Evolutionary conservation across 92 coral and sea anemone genomes (phyloP).

Genomic region (Chrysogorgia sp.): DNA sequence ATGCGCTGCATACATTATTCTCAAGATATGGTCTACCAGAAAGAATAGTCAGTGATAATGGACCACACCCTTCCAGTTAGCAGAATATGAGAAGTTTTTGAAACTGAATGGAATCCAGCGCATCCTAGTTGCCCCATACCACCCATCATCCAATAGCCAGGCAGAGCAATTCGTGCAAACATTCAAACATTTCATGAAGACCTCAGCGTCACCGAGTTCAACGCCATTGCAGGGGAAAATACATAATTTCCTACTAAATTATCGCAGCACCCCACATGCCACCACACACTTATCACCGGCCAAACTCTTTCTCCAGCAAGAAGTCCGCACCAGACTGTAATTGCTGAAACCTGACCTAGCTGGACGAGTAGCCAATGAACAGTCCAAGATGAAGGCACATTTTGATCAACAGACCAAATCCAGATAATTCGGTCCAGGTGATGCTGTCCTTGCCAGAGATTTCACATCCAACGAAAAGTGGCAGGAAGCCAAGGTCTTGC

Average conservation of each 20-base stretch:
- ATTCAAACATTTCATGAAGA: conserved; percentile 8
- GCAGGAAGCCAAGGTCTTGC: conserved; percentile 1
- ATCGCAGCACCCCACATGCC: conserved; percentile 36
- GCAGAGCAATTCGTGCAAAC: conserved; percentile 1
- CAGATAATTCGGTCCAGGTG: conserved; percentile 4
- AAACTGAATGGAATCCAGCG: conserved; percentile 16
- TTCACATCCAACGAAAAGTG: neutral
- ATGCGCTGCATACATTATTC: conserved; percentile 4
- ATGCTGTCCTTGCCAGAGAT: neutral
- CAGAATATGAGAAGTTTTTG: conserved; percentile 2
- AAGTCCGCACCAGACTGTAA: conserved; percentile 35
- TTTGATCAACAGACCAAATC: conserved; percentile 16
- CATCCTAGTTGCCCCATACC: conserved; percentile 6
- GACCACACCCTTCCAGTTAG: neutral
- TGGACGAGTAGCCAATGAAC: conserved; percentile 1
- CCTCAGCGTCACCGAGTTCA: conserved; percentile 3
- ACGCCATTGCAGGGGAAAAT: neutral
- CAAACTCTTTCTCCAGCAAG: conserved; percentile 23
- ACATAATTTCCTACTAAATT: neutral
- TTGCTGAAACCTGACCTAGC: conserved; percentile 14
- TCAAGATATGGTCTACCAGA: conserved; percentile 7
- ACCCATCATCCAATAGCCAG: conserved; percentile 7
- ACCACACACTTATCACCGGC: conserved; percentile 30
- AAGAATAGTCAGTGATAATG: conserved; percentile 3
- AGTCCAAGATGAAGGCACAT: neutral